Evolutionary conservation across 2,797 vertebrate genomes (phyloP).

Genomic region (Distichodus sexfasciatus): DNA sequence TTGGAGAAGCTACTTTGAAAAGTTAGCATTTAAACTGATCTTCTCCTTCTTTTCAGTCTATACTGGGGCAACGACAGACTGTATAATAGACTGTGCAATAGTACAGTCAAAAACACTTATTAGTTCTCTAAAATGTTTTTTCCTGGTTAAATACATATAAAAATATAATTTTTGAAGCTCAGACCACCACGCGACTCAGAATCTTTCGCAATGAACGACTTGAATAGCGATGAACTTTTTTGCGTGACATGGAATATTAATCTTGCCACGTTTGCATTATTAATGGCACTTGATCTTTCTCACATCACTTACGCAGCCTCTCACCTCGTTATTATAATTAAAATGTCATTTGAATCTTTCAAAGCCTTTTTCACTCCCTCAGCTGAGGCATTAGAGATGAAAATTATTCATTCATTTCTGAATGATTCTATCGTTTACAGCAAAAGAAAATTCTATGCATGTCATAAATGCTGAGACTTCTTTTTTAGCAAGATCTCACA

Average conservation of each 20-base stretch:
- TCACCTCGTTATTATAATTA: conserved; percentile 28
- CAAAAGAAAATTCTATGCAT: background rate
- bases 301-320: conserved; percentile 29
- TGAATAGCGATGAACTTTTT: conserved; percentile 11
- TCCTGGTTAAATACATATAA: too few relatives aligned
- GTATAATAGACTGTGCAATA: too few relatives aligned
- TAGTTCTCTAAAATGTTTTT: too few relatives aligned
- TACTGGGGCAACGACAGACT: too few relatives aligned
- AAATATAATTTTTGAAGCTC: too few relatives aligned
- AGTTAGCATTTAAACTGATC: too few relatives aligned
- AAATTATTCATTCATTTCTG: background rate
- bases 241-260: conserved; percentile 10
- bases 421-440: conserved; percentile 13
- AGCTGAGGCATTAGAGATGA: background rate
- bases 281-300: conserved; percentile 20
- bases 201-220: too few relatives aligned
- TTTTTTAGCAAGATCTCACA: too few relatives aligned
- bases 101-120: too few relatives aligned
- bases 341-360: conserved; percentile 8
- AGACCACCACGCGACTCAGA: too few relatives aligned
- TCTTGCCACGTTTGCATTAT: conserved; percentile 27
- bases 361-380: background rate
- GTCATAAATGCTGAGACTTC: background rate
- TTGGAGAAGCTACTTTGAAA: too few relatives aligned
- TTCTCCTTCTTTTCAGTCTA: too few relatives aligned